These are phyloP conservation scores for Aulostomus chinensis DNA, from an alignment of 2,797 vertebrate genomes.

Conservation along the genomic window DNA sequence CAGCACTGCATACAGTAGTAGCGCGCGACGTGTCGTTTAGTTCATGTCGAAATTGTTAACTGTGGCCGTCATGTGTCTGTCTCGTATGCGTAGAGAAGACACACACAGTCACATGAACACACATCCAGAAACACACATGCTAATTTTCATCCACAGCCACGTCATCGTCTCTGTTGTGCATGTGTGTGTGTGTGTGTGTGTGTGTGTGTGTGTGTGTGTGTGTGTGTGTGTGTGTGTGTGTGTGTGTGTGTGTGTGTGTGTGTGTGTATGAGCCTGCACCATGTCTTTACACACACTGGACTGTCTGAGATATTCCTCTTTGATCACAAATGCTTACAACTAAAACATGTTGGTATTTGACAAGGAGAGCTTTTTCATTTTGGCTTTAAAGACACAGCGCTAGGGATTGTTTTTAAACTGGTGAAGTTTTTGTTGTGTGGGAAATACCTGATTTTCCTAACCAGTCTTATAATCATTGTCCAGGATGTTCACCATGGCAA, in stretches of 20 bases:
- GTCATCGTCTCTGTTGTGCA: constrained; percentile 43
- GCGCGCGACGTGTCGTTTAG: constrained; percentile 45
- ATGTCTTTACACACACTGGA: constrained; percentile 17
- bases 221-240: too few relatives aligned
- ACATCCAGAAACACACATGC: constrained; percentile 22
- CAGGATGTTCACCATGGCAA: constrained; percentile 95
- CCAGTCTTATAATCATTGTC: constrained; percentile 19
- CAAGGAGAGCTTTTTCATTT: constrained; percentile 1
- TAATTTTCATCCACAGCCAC: constrained; percentile 44
- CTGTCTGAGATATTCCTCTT: too few relatives aligned
- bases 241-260: too few relatives aligned
- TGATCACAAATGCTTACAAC: too few relatives aligned
- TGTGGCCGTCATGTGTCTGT: constrained; percentile 54
- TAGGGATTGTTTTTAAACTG: too few relatives aligned
- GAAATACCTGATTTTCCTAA: too few relatives aligned
- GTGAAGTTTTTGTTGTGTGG: too few relatives aligned
- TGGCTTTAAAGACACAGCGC: constrained; percentile 8
- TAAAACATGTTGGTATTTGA: constrained; percentile 10
- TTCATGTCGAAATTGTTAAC: constrained; percentile 28
- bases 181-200: too few relatives aligned
- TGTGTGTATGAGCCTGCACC: constrained; percentile 27
- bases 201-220: too few relatives aligned
- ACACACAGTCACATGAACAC: constrained; percentile 15
- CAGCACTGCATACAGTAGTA: constrained; percentile 42
- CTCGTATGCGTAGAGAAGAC: constrained; percentile 28